phyloP scores from a whole-genome alignment of 2,113 vertebrate species.

The Vanacampus margaritifer region DNA sequence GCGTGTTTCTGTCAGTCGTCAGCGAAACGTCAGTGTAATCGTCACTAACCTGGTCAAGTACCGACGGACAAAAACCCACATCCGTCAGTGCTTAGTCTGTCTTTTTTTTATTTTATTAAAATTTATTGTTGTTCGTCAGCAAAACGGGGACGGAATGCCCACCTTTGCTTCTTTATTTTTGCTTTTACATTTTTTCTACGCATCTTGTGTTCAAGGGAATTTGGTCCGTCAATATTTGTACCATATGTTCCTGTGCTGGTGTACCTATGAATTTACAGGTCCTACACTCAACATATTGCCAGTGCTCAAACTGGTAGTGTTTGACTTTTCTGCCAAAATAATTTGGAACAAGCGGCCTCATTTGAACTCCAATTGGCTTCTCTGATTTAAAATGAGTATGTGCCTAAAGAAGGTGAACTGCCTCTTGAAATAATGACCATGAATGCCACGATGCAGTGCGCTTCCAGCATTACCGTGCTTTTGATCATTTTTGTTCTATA shows the following conservation, averaged over 20 bases:
- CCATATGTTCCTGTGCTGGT: conserved; percentile 25
- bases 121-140: no score
- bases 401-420: conserved; percentile 28
- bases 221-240: conserved; percentile 17
- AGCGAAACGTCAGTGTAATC: no score
- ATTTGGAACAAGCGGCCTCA: conserved; percentile 44
- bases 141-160: no score
- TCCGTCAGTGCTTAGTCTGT: no score
- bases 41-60: no score
- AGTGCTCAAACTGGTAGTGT: conserved; percentile 38
- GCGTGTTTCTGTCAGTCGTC: no score
- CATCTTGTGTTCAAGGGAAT: conserved; percentile 33
- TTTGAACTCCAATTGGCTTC: conserved; percentile 58
- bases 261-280: conserved; percentile 23
- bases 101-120: no score
- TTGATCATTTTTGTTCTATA: background rate
- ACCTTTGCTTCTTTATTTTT: conserved; percentile 22
- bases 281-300: conserved; percentile 4
- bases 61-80: no score
- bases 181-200: conserved; percentile 15
- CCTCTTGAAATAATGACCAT: background rate
- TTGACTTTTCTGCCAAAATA: conserved; percentile 44
- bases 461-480: background rate
- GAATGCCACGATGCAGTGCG: background rate
- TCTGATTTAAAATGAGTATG: conserved; percentile 51